A percentile compares a stretch with the other conserved stretches of the same genome.
phyloP scores from a whole-genome alignment of 2,888 invertebrate genomes.

The Miltochrista miniata region DNA sequence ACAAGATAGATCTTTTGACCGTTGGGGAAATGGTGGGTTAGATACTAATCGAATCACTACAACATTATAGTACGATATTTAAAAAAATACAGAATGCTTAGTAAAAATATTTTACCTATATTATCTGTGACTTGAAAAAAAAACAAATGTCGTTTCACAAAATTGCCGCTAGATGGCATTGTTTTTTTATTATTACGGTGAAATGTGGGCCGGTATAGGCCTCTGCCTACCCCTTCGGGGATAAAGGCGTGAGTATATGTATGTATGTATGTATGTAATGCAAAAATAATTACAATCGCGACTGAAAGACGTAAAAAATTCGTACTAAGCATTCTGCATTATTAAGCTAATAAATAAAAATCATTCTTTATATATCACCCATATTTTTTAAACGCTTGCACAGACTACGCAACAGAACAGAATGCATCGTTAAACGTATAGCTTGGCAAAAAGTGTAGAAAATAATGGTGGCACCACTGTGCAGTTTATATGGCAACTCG shows the following conservation, averaged over 20 bases:
- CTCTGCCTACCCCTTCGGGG: too few species aligned
- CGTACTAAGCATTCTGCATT: background rate
- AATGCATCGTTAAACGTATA: too few species aligned
- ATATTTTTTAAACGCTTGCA: background rate
- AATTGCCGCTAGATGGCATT: background rate
- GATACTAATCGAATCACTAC: constrained; percentile 14
- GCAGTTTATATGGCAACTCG: too few species aligned
- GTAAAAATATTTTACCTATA: background rate
- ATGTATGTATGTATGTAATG: too few species aligned
- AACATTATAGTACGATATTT: constrained; percentile 5
- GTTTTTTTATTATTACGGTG: background rate
- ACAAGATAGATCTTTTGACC: constrained; percentile 52
- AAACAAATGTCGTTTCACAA: too few species aligned
- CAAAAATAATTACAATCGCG: background rate
- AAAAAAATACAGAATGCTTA: background rate
- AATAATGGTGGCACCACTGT: too few species aligned
- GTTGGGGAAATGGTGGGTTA: constrained; percentile 69
- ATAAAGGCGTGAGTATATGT: too few species aligned
- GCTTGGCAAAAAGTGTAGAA: too few species aligned
- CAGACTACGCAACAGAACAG: background rate
- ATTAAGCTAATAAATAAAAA: background rate
- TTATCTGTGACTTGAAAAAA: too few species aligned
- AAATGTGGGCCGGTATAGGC: too few species aligned
- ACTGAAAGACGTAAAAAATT: background rate
- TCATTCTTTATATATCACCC: background rate